Base-by-base conservation (phyloP, 2,888 invertebrate genomes). In the Drosophila kanekoi region DNA sequence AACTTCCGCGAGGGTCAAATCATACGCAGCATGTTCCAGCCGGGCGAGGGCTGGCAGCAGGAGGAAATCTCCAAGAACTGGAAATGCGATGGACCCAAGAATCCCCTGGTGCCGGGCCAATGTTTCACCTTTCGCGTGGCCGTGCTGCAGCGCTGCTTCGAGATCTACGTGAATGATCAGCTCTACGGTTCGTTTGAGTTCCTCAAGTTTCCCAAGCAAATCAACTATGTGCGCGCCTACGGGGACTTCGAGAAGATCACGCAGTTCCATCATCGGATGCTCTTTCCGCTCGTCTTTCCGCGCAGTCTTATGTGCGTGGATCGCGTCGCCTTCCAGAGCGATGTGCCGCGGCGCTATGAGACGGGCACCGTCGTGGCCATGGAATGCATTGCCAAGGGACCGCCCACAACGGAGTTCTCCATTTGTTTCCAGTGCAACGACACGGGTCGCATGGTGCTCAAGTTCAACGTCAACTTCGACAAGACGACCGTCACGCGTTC, bases 31-130 rank as follows among this genome's bases (percentile, higher is more conserved):
- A 92, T 92, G 91, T 92, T 91, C 64, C 91, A 90, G 62, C 92
- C 92, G 0, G 92, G 92, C 3, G 91, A 91, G 62, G 92, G 92
- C 47, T 92, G 92, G 92, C 90, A 91, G 58, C 92, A 92, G 65
- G 92, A 92, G 67, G 92, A 92, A 65, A 92, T 92, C 16, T 92
- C 92, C 0, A 92, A 92, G 71, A 92, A 92, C 71, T 92, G 92
- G 92, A 92, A 90, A 75, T 84, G 89, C 43, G 91, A 91, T 53
- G 90, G 91, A 3, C 91, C 91, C 0, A 92, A 92, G 64, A 92
- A 92, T 81, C 92, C 92, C 1, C 62, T 92, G 8, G 72, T 89
- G 43, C 92, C 92, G 52, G 92, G 92, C 6, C 91, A 92, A 81
- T 81, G 71, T 3, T 92, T 92, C 47, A 92, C 83, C 35, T 92